Percentiles rank a stretch among this genome's conserved stretches.
These are phyloP conservation scores for Scaptomyza graminum DNA, from an alignment of 1,140 invertebrate species.

Conservation along the genomic window DNA sequence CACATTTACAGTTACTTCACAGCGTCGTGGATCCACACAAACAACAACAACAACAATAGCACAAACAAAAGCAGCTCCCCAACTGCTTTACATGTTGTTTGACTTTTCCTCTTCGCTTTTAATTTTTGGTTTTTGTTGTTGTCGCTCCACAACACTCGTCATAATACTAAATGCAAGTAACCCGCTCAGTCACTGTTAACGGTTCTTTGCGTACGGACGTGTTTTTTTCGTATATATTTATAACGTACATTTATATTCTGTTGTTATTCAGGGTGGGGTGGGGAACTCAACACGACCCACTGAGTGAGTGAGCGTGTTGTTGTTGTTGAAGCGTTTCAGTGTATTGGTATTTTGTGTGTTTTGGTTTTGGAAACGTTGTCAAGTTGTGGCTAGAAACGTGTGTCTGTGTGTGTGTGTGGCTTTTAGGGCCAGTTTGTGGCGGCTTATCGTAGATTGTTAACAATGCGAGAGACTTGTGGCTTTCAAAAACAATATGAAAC, in stretches of 20 bases:
- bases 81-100: conserved; percentile 70
- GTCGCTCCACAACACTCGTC: conserved; percentile 25
- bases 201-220: conserved; percentile 83
- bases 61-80: conserved; percentile 41
- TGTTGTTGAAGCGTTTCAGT: conserved; percentile 14
- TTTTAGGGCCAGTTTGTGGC: conserved; percentile 61
- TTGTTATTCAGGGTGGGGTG: conserved; percentile 9
- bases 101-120: conserved; percentile 29
- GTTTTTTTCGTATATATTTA: conserved; percentile 56
- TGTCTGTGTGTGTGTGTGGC: conserved; percentile 41
- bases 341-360: conserved; percentile 60
- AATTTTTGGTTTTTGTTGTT: conserved; percentile 42
- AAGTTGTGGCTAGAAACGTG: conserved; percentile 29
- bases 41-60: conserved; percentile 33
- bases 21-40: conserved; percentile 18
- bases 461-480: conserved; percentile 44
- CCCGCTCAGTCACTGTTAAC: conserved; percentile 74
- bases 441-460: conserved; percentile 73
- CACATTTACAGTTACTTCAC: conserved; percentile 77
- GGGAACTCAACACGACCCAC: conserved; percentile 17
- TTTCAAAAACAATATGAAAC: conserved; percentile 42
- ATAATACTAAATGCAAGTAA: conserved; percentile 44
- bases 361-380: conserved; percentile 48
- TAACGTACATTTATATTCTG: conserved; percentile 11
- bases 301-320: conserved; percentile 17